These are phyloP conservation scores for Aegotheles bennettii DNA, from an alignment of 2,113 vertebrate species.

Conservation along the genomic window DNA sequence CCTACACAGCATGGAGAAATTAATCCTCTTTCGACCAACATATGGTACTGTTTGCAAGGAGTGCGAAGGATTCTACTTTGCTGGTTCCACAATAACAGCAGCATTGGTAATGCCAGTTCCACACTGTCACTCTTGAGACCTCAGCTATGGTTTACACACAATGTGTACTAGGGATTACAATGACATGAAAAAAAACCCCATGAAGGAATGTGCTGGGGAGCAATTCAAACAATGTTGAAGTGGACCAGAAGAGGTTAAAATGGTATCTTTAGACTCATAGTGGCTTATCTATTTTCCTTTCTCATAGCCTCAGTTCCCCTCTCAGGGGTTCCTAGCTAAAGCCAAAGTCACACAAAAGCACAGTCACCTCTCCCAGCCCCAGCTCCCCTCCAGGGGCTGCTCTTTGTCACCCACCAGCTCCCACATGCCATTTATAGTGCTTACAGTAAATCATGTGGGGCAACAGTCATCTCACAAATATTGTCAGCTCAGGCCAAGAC, in stretches of 20 bases:
- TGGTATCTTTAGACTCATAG: neutral
- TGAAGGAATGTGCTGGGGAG: neutral
- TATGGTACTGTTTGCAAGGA: neutral
- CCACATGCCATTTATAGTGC: accelerated
- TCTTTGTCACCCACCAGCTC: neutral
- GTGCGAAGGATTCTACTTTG: neutral
- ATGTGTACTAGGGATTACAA: neutral
- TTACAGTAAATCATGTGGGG: neutral
- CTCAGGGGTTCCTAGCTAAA: neutral
- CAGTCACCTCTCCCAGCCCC: neutral
- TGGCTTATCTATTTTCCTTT: neutral
- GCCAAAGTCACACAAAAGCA: too few relatives aligned
- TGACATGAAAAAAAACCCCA: accelerated
- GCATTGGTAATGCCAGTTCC: neutral
- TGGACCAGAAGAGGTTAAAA: neutral
- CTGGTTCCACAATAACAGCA: neutral
- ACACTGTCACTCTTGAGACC: neutral
- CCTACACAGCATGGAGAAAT: neutral
- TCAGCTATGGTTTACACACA: neutral
- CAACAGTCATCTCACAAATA: neutral
- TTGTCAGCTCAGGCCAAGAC: neutral
- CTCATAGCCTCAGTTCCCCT: neutral
- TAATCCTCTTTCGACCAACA: neutral
- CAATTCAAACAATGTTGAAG: neutral
- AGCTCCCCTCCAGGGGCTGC: neutral